Conservation (phyloP, 2,113 vertebrate species). For the Microtus oregoni region DNA sequence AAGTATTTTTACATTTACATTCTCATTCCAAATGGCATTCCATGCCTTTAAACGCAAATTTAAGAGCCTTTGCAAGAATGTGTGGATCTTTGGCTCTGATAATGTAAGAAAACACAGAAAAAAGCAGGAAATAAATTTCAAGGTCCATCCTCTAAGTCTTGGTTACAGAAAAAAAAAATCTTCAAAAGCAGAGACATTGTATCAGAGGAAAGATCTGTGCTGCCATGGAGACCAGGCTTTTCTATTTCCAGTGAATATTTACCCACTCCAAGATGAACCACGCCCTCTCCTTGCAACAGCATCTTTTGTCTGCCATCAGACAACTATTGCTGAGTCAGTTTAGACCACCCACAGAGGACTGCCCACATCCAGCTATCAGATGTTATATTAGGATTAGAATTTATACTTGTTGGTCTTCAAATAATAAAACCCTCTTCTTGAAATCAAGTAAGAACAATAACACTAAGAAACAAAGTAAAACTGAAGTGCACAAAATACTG, state of each 20-base stretch:
- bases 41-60: conserved; percentile 21
- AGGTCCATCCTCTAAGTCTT: neutral
- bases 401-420: conserved; percentile 50
- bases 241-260: neutral
- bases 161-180: neutral
- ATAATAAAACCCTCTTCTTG: conserved; percentile 54
- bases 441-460: conserved; percentile 37
- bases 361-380: neutral
- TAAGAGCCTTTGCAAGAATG: neutral
- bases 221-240: neutral
- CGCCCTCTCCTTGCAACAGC: neutral
- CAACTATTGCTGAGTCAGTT: neutral
- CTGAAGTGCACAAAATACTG: neutral
- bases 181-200: neutral
- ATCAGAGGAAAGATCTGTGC: neutral
- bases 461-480: conserved; percentile 55
- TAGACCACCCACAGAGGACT: neutral
- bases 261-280: neutral
- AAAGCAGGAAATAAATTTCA: neutral
- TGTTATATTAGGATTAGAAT: conserved; percentile 11
- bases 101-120: neutral
- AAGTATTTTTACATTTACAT: conserved; percentile 22
- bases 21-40: conserved; percentile 13
- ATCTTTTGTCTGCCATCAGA: neutral
- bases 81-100: neutral